phyloP scores from a whole-genome alignment of 1,140 invertebrate genomes.

The Vollenhovia emeryi region DNA sequence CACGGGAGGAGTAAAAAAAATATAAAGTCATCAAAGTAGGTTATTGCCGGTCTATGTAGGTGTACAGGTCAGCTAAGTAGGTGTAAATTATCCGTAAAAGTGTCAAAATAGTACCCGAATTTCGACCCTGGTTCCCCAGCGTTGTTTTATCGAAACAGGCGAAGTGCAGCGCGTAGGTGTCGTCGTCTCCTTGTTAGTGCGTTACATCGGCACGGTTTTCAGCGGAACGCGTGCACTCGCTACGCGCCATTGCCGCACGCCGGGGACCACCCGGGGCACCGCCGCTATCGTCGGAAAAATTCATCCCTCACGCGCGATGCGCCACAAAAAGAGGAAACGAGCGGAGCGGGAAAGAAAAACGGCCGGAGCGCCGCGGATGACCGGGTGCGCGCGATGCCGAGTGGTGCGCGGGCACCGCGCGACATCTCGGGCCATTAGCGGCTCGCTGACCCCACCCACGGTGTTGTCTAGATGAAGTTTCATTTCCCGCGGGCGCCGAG shows the following conservation, averaged over 20 bases:
- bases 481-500: constrained; percentile 27
- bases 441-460: constrained; percentile 45
- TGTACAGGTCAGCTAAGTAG: no score
- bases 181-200: no score
- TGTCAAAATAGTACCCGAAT: no score
- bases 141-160: no score
- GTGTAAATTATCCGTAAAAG: no score
- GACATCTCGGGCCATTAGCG: constrained; percentile 62
- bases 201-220: background rate
- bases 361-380: constrained; percentile 25
- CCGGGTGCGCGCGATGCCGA: constrained; percentile 35
- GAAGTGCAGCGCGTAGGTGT: no score
- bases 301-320: constrained; percentile 34
- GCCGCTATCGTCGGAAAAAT: constrained; percentile 47
- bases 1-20: no score
- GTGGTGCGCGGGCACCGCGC: background rate
- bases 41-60: no score
- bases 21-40: no score
- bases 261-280: background rate
- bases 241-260: no score
- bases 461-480: constrained; percentile 58
- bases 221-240: constrained; percentile 6
- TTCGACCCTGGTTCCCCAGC: no score
- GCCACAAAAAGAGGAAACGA: constrained; percentile 18
- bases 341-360: constrained; percentile 62